These are phyloP conservation scores for Mormyrops boulengeri DNA, from an alignment of 2,797 vertebrate species.

Conservation along the genomic window DNA sequence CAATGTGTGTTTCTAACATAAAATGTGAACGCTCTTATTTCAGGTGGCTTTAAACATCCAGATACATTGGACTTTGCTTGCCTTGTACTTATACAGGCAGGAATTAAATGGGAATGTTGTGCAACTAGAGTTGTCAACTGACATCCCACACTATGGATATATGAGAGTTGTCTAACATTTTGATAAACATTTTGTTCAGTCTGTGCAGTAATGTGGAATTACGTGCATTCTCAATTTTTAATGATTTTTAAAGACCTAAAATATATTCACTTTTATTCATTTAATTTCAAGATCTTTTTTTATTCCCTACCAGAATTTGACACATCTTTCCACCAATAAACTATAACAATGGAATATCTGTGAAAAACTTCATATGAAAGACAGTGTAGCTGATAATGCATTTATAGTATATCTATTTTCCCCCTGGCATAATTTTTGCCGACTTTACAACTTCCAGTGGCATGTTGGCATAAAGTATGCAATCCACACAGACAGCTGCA, in stretches of 20 bases:
- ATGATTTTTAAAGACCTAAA: neutral
- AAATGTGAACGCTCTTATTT: neutral
- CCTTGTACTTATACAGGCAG: neutral
- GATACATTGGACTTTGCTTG: too few species aligned
- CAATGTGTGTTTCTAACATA: slow-evolving; percentile 8
- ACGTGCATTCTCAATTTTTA: neutral
- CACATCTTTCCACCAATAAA: neutral
- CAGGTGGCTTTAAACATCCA: neutral
- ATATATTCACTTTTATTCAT: neutral
- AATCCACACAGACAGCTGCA: slow-evolving; percentile 84
- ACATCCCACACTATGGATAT: neutral
- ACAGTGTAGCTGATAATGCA: slow-evolving; percentile 13
- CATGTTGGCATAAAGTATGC: slow-evolving; percentile 82
- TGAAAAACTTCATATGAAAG: slow-evolving; percentile 17
- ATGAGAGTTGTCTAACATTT: neutral
- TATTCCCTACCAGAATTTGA: neutral
- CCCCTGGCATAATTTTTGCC: slow-evolving; percentile 73
- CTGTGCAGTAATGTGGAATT: neutral
- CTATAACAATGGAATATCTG: neutral
- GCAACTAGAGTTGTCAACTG: neutral
- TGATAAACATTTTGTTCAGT: neutral
- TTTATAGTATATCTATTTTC: slow-evolving; percentile 80
- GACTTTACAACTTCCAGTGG: slow-evolving; percentile 79
- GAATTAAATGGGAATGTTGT: slow-evolving; percentile 4
- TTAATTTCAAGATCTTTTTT: neutral